phyloP scores from a whole-genome alignment of 2,797 vertebrate genomes.

The Hozukius guyotensis region DNA sequence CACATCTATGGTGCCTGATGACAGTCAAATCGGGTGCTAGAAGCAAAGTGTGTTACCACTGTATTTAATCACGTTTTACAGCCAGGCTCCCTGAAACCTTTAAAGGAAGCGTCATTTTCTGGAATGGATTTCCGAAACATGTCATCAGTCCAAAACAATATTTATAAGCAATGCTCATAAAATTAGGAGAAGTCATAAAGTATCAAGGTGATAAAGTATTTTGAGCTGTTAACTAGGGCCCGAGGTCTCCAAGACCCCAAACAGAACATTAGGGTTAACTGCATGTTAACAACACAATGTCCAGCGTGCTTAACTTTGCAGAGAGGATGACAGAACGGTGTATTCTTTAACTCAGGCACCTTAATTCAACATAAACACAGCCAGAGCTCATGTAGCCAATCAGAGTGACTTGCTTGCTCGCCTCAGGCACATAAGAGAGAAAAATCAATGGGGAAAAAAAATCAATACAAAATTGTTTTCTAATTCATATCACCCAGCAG shows the following conservation, averaged over 20 bases:
- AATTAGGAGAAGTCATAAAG: background rate
- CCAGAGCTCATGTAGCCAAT: conserved; percentile 36
- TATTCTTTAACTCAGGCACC: conserved; percentile 19
- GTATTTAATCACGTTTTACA: background rate
- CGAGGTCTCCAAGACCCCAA: background rate
- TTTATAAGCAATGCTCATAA: too few relatives aligned
- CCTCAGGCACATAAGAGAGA: conserved; percentile 36
- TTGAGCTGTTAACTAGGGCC: background rate
- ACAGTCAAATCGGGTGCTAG: too few relatives aligned
- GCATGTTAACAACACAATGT: background rate
- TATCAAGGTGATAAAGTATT: background rate
- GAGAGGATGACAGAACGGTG: background rate
- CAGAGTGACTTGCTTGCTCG: background rate
- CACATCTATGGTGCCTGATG: too few relatives aligned
- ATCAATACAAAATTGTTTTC: conserved; percentile 60
- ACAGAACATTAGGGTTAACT: background rate
- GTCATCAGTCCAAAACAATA: background rate
- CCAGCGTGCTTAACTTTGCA: background rate
- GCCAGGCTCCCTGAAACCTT: background rate
- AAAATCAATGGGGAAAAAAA: conserved; percentile 49
- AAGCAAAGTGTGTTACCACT: background rate
- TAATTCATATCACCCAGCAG: conserved; percentile 45
- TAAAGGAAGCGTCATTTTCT: background rate
- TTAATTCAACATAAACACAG: conserved; percentile 39
- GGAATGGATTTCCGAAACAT: background rate